phyloP scores from a whole-genome alignment of 1,140 invertebrate genomes.

The Drosophila tristis region DNA sequence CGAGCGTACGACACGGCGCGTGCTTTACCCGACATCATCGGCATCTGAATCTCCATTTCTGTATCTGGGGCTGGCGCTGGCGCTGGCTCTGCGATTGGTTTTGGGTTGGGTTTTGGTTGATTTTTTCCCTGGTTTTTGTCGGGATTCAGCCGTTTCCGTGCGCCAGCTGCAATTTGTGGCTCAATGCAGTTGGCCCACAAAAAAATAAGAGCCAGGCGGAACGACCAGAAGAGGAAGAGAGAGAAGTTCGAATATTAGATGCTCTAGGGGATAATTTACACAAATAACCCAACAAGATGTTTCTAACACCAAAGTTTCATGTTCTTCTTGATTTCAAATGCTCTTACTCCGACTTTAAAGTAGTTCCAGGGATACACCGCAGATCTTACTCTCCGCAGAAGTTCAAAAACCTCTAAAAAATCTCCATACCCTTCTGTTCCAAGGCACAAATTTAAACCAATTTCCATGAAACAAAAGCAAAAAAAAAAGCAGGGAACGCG shows the following conservation, averaged over 20 bases:
- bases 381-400: not conserved
- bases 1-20: conserved; percentile 1
- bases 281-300: not conserved
- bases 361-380: not conserved
- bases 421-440: conserved; percentile 22
- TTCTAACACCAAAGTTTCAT: too few species aligned
- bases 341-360: too few species aligned
- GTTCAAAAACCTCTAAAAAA: not conserved
- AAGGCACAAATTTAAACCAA: conserved; percentile 27
- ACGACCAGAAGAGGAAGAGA: conserved; percentile 38
- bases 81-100: conserved; percentile 22
- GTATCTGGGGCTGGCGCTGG: conserved; percentile 25
- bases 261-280: conserved; percentile 19
- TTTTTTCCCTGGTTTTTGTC: conserved; percentile 37
- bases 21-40: too few species aligned
- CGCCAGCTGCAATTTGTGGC: conserved; percentile 79
- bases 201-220: conserved; percentile 69
- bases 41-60: conserved; percentile 1
- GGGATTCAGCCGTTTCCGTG: conserved; percentile 73
- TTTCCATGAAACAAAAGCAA: conserved; percentile 39
- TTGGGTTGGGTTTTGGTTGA: conserved; percentile 29
- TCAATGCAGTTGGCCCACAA: conserved; percentile 48
- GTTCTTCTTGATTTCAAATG: too few species aligned
- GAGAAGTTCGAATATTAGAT: conserved; percentile 22
- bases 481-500: conserved; percentile 39